Conservation (phyloP, 2,888 invertebrate genomes). For the Dexiosoma caninum region DNA sequence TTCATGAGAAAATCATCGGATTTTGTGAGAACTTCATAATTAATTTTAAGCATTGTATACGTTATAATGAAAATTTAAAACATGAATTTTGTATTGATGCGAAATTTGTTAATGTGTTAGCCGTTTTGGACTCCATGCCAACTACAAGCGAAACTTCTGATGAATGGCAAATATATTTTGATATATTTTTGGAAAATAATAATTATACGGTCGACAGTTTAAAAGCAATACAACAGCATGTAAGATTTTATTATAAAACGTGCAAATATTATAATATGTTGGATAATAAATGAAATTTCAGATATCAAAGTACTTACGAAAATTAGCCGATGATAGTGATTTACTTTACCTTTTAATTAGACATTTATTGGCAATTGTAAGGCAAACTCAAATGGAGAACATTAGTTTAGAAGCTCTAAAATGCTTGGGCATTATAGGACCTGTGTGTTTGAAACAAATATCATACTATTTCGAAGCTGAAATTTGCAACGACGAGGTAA, state of each 20-base stretch:
- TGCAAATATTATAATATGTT: neutral
- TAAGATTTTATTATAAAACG: neutral
- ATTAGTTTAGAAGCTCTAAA: constrained; percentile 83
- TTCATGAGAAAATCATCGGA: constrained; percentile 54
- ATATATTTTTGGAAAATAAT: constrained; percentile 24
- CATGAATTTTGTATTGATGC: constrained; percentile 66
- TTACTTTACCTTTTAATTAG: constrained; percentile 69
- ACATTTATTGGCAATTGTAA: constrained; percentile 69
- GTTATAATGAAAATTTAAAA: constrained; percentile 63
- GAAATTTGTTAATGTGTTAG: constrained; percentile 63
- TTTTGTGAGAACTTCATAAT: constrained; percentile 65
- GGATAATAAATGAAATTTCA: constrained; percentile 40
- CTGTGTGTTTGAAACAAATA: constrained; percentile 68
- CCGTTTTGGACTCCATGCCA: constrained; percentile 47
- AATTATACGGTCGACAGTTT: constrained; percentile 35
- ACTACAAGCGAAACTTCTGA: neutral
- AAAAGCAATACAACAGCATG: constrained; percentile 36
- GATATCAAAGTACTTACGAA: constrained; percentile 69
- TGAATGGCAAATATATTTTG: constrained; percentile 20
- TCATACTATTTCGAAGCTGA: constrained; percentile 73
- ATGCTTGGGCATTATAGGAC: constrained; percentile 79
- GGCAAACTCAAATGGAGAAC: constrained; percentile 63
- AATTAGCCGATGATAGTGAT: constrained; percentile 64
- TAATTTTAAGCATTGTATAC: constrained; percentile 62
- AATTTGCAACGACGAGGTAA: constrained; percentile 67